Evolutionary conservation across 2,113 vertebrate species (phyloP).

Genomic region (Himantopus leucocephalus): DNA sequence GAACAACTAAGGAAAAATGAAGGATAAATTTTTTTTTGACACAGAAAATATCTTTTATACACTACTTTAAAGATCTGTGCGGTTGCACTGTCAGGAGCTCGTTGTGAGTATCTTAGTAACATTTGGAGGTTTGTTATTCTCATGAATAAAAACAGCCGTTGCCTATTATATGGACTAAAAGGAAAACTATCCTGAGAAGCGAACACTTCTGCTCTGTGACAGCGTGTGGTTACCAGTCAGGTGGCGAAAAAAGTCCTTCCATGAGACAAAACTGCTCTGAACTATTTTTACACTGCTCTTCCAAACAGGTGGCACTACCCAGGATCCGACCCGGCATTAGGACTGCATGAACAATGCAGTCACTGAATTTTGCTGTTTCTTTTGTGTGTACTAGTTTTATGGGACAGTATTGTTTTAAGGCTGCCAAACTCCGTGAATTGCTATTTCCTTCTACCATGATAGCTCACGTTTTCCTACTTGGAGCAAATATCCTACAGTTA

Average conservation of each 20-base stretch:
- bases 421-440: accelerated
- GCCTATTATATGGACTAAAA: not conserved
- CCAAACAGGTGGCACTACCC: not conserved
- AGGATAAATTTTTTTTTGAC: too few species aligned
- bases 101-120: not conserved
- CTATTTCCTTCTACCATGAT: not conserved
- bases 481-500: not conserved
- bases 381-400: not conserved
- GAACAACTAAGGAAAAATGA: not conserved
- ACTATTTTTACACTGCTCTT: not conserved
- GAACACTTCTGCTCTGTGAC: not conserved
- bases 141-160: not conserved
- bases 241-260: not conserved
- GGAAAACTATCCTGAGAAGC: not conserved
- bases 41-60: not conserved
- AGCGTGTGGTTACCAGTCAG: too few species aligned
- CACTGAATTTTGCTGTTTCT: not conserved
- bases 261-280: accelerated
- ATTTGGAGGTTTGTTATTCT: not conserved
- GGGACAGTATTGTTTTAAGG: too few species aligned
- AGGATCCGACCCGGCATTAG: accelerated
- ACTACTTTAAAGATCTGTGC: not conserved
- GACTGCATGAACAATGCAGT: accelerated
- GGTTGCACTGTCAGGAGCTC: not conserved
- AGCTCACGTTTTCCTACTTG: not conserved